A percentile compares a stretch with the other conserved stretches of the same genome.
Conservation (phyloP, 2,113 vertebrate species). For the Chunga burmeisteri region DNA sequence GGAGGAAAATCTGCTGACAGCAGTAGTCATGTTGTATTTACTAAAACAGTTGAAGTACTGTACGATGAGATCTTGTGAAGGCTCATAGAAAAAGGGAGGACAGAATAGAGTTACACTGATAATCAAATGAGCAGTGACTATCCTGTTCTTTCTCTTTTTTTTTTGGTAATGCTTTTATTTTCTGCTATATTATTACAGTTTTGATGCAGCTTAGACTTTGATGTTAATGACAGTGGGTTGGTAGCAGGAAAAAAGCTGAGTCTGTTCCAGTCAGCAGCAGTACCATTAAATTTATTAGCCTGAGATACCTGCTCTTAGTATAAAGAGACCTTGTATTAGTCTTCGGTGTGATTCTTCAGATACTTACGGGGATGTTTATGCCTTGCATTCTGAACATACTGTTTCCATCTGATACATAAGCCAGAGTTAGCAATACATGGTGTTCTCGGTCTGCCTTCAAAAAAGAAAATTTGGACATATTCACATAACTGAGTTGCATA, state of each 20-base stretch:
- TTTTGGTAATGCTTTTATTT: constrained; percentile 53
- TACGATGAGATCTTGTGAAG: constrained; percentile 28
- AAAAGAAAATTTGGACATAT: neutral
- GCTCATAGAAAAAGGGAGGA: neutral
- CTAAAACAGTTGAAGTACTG: constrained; percentile 53
- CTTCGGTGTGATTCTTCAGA: neutral
- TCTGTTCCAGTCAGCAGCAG: constrained; percentile 48
- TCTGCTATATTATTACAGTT: constrained; percentile 39
- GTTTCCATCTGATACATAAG: neutral
- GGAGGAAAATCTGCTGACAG: constrained; percentile 60
- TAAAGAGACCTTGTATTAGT: constrained; percentile 35
- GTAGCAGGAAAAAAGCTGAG: constrained; percentile 54
- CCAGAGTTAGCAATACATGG: neutral
- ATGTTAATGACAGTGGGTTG: constrained; percentile 46
- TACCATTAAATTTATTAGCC: constrained; percentile 64
- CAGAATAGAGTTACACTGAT: constrained; percentile 30
- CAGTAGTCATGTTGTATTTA: constrained; percentile 64
- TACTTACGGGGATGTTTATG: neutral
- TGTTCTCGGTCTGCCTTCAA: neutral
- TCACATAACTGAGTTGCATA: neutral
- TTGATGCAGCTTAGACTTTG: constrained; percentile 60
- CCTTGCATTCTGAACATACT: neutral
- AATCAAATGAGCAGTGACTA: constrained; percentile 50
- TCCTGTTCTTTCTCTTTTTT: constrained; percentile 3
- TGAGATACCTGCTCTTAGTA: constrained; percentile 28